These are phyloP conservation scores for Eriocheir sinensis DNA, from an alignment of 1,140 invertebrate species.

Conservation along the genomic window DNA sequence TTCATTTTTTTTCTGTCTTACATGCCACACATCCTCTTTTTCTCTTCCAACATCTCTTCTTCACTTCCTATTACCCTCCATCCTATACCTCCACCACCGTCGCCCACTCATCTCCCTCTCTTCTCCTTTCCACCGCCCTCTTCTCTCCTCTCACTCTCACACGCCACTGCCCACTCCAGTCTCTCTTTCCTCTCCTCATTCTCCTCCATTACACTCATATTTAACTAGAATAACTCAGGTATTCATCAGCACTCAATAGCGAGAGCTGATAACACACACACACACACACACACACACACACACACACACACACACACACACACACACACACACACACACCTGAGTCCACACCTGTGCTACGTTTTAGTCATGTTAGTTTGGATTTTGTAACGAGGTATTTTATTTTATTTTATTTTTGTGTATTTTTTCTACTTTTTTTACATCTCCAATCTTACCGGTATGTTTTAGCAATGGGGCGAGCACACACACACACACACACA, in stretches of 20 bases:
- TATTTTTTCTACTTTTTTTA: not conserved
- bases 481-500: slow-evolving; percentile 43
- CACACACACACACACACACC: not conserved
- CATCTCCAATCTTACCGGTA: not conserved
- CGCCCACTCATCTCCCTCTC: not conserved
- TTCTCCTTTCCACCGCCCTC: not conserved
- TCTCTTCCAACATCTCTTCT: not conserved
- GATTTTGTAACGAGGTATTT: too few species aligned
- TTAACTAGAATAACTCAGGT: not conserved
- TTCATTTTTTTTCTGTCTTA: not conserved
- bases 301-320: not conserved
- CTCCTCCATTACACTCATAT: not conserved
- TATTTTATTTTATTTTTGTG: too few species aligned
- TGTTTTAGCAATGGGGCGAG: not conserved
- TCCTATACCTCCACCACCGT: not conserved
- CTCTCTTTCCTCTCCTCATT: not conserved
- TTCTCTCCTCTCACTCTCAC: not conserved
- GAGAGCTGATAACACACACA: too few species aligned
- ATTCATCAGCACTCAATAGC: not conserved
- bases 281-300: not conserved
- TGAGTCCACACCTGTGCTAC: not conserved
- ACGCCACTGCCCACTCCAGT: not conserved
- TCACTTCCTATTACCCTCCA: not conserved
- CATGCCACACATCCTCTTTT: not conserved
- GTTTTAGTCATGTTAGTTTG: too few species aligned